Evolutionary conservation across 92 coral and sea anemone genomes (phyloP), one percentile per base, ranked within the genome.

Genomic region (Chrysogorgia sp.): DNA sequence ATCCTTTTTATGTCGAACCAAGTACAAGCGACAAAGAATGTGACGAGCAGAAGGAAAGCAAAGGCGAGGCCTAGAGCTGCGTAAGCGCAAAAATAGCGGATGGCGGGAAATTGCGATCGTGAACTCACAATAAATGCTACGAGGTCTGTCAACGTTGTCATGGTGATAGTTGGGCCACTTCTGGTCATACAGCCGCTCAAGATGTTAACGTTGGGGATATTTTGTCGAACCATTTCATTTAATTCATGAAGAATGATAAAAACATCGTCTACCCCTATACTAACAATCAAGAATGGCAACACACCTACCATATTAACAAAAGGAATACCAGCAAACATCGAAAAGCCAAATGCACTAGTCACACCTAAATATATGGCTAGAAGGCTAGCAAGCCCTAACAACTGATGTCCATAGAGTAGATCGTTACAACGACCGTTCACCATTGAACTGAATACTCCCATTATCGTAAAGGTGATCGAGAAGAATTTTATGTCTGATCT

Each of bases 61-160:
- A 47, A 47, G 2, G 53, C 1, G 1, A 90, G 67, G 20, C 87
- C 57, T 47, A 90, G 48, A 1, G 91, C 91, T 25, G 94, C 91
- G 86, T 87, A 86, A 40, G 75, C 66, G 45, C 94, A 90, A 52
- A 90, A 90, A 32, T 75, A 83, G 40, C 85, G 87, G 35, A 89
- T 84, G 2, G 93, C 86, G 2, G 92, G 92, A 66, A 92, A 88
- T 14, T 81, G 45, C 1, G 97, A 87, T 34, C 90, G 90, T 10
- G 92, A 89, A 41, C 97, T 90, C 21, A 92, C 94, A 8, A 87
- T 94, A 34, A 92, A 92, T 24, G 97, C 92, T 0, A 92, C 94
- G 47, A 92, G 87, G 59, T 92, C 92, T 2, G 97, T 92, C 4
- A 83, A 22, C 23, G 94, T 92, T 63, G 97, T 92, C 97, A 92